Base-by-base conservation (phyloP, 1,140 invertebrate genomes). In the Triops cancriformis region DNA sequence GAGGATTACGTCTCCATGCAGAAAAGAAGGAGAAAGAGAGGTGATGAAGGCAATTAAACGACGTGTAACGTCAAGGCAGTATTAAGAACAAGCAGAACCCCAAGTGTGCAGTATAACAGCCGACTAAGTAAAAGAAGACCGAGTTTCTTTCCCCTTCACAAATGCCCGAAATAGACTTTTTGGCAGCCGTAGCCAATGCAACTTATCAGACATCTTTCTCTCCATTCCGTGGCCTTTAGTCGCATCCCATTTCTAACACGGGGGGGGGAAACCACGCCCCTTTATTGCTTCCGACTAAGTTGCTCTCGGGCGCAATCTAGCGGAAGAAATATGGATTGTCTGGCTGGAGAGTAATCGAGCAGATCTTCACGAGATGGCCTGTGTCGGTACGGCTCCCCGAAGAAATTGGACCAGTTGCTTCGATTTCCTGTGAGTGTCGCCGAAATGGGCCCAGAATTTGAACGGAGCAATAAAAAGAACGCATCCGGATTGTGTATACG, bases 151-250 rank as follows among this genome's bases (percentile, higher is more conserved):
- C 51, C 51, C 51, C 51, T 64, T 23, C 51, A 64, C 51, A 64
- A 64, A 64, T 64, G 51, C 51, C 51, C 51, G 23, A 64, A 64
- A 64, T 64, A 64, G 51, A 18, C 51, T 64, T 23, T 64, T 64
- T 64, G 51, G 51, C 51, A 64, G 51, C 51, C 51, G 23, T 64
- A 64, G 14, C 51, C 51, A 64, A 23, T 64, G 51, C 51, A 64
- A 64, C 51, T 64, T 64, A 64, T 64, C 51, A 64, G 51, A 64
- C 51, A 64, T 64, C 51, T 64, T 64, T 64, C 51, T 64, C 14
- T 64, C 51, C 51, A 64, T 64, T 64, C 51, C 51, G 18, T 64
- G 23, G 51, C 18, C 51, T 64, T 64, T 9, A n/a, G 18, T 64
- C 51, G 51, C 51, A 64, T 64, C 51, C 51, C 51, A 64, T 64